phyloP scores from a whole-genome alignment of 2,888 invertebrate species.

The Lepetodrilus schrolli region DNA sequence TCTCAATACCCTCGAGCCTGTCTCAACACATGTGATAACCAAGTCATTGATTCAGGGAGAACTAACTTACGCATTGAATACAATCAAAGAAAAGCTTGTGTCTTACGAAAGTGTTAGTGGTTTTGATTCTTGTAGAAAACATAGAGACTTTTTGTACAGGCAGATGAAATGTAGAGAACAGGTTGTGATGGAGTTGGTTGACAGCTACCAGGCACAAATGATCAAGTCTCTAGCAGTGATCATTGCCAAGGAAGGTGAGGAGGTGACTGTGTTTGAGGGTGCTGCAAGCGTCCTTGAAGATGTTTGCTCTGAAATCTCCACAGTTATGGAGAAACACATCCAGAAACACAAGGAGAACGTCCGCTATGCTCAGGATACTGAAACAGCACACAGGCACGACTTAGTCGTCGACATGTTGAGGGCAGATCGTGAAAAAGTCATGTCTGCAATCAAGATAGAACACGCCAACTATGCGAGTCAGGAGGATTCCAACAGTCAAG shows the following conservation, averaged over 20 bases:
- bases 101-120: constrained; percentile 28
- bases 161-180: constrained; percentile 53
- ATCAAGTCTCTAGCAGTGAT: constrained; percentile 43
- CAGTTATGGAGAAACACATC: constrained; percentile 49
- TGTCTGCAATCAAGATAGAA: constrained; percentile 37
- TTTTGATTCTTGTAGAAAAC: constrained; percentile 48
- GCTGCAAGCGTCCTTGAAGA: constrained; percentile 48
- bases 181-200: constrained; percentile 51
- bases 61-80: constrained; percentile 73
- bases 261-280: constrained; percentile 48
- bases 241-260: constrained; percentile 47
- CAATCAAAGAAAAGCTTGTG: constrained; percentile 80
- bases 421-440: constrained; percentile 36
- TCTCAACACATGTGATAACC: constrained; percentile 60
- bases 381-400: constrained; percentile 45
- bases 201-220: constrained; percentile 50
- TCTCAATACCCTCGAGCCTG: constrained; percentile 52
- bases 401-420: constrained; percentile 44
- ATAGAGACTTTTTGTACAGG: constrained; percentile 51
- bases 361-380: constrained; percentile 39
- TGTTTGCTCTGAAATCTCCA: constrained; percentile 49
- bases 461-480: constrained; percentile 39
- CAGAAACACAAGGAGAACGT: constrained; percentile 47
- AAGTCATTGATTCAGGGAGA: constrained; percentile 66
- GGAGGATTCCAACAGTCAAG: constrained; percentile 33